Base-by-base conservation (phyloP, 2,888 invertebrate genomes). In the Fabriciana adippe region DNA sequence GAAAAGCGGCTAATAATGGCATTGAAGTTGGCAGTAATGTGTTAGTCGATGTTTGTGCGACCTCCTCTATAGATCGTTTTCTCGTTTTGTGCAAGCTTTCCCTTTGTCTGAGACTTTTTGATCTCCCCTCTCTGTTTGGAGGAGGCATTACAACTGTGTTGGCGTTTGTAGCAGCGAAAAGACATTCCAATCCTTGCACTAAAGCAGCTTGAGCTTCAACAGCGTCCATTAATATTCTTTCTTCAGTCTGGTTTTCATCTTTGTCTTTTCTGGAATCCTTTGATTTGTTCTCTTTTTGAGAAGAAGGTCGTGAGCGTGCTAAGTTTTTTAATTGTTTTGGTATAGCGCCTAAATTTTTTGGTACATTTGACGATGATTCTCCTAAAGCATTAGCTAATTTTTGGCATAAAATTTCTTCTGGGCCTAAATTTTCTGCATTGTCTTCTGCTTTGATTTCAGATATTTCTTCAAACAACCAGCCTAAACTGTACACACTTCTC, bases 341-440 rank as follows among this genome's bases (percentile, higher is more conserved):
- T 84, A 95, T 95, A 72, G 95, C 95, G 69, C 96, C 96, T 78
- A 95, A 93, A 83, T 95, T 95, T 83, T 94, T 94, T 83, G 94
- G 93, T 75, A 87, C 87, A 78, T 88, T 93, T 74, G 82, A 90
- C 74, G 86, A 93, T 15, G 91, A 82, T 78, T 92, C 92, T 68
- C 89, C 92, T 68, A 92, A 78, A 18, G 91, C 87, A 66, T 77
- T 84, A 67, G 85, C 83, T 72, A 86, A 77, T 80, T 88, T 90
- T 68, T 86, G 87, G 69, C 84, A 83, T 31, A 82, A 60, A 8
- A 80, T 76, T 56, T 88, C 90, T 57, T 88, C 88, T 5, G 85
- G 72, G 35, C 77, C 77, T 55, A 83, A 74, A 57, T 81, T 77
- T 75, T 89, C 88, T 72, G 84, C 81, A 70, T 81, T 79, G 70